Evolutionary conservation across 2,113 vertebrate genomes (phyloP), one percentile per base, ranked within the genome.

Genomic region (Labeo rohita): DNA sequence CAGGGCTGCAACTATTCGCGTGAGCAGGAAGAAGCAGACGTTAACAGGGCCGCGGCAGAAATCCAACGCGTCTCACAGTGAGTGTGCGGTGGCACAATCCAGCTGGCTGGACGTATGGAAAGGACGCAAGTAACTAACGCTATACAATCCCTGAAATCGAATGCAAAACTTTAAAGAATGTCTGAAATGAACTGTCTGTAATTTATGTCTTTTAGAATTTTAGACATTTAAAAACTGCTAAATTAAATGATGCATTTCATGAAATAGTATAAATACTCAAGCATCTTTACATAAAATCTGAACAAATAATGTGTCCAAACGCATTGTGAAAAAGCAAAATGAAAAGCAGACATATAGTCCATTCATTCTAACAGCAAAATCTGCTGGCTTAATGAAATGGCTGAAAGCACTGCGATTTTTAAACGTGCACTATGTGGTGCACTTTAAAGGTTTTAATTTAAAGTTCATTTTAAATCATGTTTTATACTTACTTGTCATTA

Each of bases 81-180:
- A 88, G 72, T 91, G 90, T 0, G 90, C 89, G 0, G 92, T 95
- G 80, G 89, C 91, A 1, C 89, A 92, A 34, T 89, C 91, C 83
- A 93, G 93, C 91, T 95, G 95, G 95, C 85, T 95, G 86, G 95
- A 95, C 0, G 89, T 95, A 4, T 95, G 95, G 95, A 95, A 94
- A 72, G 93, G 94, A 28, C 93, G 95, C 91, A 95, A 91, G 95
- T 95, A 89, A 11, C 16, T 45, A 79, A n/a, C n/a, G 2, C 13
- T 34, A 39, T 50, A 47, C 15, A 54, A 4, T 76, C 50, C 28
- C n/a, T 54, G 5, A 50, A 8, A 8, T 28, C 61, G 15, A 28
- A 66, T 43, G 2, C 8, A 39, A 8, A 36, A 28, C 2, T 1
- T 54, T 3, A 28, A 9, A 82, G 9, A 49, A 21, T 12, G n/a